Percentiles rank a stretch among this genome's conserved stretches.
phyloP scores from a whole-genome alignment of 2,113 vertebrate genomes.

The Ascaphus truei region DNA sequence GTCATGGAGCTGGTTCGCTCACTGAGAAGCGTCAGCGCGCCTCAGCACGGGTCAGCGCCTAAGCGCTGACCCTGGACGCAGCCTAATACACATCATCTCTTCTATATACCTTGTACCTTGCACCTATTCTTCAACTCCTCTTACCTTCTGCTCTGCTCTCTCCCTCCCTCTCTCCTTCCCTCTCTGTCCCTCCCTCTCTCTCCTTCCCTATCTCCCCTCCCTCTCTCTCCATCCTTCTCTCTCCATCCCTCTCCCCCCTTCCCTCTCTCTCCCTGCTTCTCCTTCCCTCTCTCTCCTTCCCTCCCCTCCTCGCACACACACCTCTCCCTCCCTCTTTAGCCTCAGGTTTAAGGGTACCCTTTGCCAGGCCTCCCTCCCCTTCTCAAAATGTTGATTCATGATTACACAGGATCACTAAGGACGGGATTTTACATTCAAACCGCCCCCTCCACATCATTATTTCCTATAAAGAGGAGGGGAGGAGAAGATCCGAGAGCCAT shows the following conservation, averaged over 20 bases:
- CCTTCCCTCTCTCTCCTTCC: background rate
- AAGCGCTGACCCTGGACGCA: too few relatives aligned
- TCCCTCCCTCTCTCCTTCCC: background rate
- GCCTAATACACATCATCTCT: too few relatives aligned
- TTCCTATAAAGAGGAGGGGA: background rate
- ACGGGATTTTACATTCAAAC: background rate
- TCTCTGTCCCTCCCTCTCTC: background rate
- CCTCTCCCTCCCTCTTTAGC: background rate
- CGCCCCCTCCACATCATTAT: background rate
- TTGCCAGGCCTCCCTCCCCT: background rate
- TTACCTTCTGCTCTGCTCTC: background rate
- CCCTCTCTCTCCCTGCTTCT: background rate
- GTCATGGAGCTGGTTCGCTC: too few relatives aligned
- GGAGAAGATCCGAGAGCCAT: conserved; percentile 2
- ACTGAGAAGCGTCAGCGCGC: too few relatives aligned
- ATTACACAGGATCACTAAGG: background rate
- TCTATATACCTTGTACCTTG: too few relatives aligned
- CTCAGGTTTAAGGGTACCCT: too few relatives aligned
- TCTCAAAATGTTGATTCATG: background rate
- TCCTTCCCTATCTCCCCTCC: background rate
- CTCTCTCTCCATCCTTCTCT: background rate
- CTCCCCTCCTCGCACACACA: background rate
- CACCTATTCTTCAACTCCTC: background rate
- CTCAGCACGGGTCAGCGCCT: too few relatives aligned
- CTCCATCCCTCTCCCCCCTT: background rate